Percentiles rank a stretch among this genome's conserved stretches.
Conservation (phyloP, 2,888 invertebrate genomes). For the Craniophora ligustri region DNA sequence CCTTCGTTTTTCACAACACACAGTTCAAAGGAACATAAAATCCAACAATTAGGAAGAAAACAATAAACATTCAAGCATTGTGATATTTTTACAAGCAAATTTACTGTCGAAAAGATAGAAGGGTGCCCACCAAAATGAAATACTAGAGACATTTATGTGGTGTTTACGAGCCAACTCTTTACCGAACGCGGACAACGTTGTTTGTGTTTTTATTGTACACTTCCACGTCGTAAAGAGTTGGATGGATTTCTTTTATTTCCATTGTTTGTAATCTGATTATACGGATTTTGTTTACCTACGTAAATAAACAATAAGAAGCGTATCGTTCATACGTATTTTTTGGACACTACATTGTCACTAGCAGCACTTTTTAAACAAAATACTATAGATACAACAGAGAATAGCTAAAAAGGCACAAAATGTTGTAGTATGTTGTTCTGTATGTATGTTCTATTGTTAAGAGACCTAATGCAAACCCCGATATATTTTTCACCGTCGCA, state of each 20-base stretch:
- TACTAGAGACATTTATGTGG: slow-evolving; percentile 75
- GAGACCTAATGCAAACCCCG: too few relatives aligned
- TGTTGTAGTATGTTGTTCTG: too few relatives aligned
- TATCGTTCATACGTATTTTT: too few relatives aligned
- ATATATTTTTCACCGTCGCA: too few relatives aligned
- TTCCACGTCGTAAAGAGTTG: slow-evolving; percentile 58
- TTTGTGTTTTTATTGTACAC: slow-evolving; percentile 66
- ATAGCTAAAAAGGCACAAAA: background rate
- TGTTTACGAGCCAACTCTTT: slow-evolving; percentile 81
- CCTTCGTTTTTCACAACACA: slow-evolving; percentile 11
- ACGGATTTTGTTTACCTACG: slow-evolving; percentile 20
- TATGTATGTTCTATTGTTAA: too few relatives aligned
- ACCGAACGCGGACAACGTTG: slow-evolving; percentile 66
- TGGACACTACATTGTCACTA: too few relatives aligned
- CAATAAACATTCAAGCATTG: slow-evolving; percentile 64
- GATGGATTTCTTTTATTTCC: slow-evolving; percentile 47
- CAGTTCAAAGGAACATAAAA: slow-evolving; percentile 57
- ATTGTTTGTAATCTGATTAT: slow-evolving; percentile 32
- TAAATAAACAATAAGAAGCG: too few relatives aligned
- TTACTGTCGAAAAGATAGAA: slow-evolving; percentile 59
- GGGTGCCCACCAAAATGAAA: slow-evolving; percentile 66
- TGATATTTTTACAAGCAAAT: slow-evolving; percentile 71
- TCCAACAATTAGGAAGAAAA: slow-evolving; percentile 72
- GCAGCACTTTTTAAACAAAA: too few relatives aligned
- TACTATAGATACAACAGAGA: too few relatives aligned